A percentile compares a stretch with the other conserved stretches of the same genome.
Conservation (phyloP, 2,797 vertebrate genomes). For the Anabas testudineus region DNA sequence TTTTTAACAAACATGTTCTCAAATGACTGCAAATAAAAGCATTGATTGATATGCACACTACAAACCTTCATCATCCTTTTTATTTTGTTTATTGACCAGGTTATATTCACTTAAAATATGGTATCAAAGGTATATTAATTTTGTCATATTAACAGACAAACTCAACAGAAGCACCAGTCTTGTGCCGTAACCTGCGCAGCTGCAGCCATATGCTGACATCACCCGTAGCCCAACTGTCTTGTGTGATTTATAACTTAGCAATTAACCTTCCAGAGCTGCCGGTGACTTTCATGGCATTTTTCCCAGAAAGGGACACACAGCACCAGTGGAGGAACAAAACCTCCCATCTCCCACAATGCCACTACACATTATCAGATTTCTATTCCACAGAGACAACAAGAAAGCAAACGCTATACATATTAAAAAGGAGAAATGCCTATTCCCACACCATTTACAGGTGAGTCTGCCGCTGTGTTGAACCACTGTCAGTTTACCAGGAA, state of each 20-base stretch:
- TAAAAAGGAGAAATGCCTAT: constrained; percentile 58
- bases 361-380: constrained; percentile 35
- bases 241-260: constrained; percentile 69
- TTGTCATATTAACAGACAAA: constrained; percentile 13
- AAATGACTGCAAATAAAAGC: neutral
- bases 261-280: constrained; percentile 66
- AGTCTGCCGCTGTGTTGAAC: constrained; percentile 15
- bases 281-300: constrained; percentile 58
- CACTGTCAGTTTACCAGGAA: constrained; percentile 25
- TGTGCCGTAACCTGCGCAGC: constrained; percentile 21
- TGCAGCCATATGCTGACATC: constrained; percentile 30
- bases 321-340: constrained; percentile 41
- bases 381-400: constrained; percentile 50
- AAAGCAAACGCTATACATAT: constrained; percentile 64
- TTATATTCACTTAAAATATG: constrained; percentile 6
- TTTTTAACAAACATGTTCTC: neutral
- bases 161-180: neutral
- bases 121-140: constrained; percentile 6
- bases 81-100: neutral
- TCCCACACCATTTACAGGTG: constrained; percentile 41
- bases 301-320: constrained; percentile 29
- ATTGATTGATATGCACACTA: constrained; percentile 11
- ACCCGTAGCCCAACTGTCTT: constrained; percentile 37
- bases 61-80: constrained; percentile 6
- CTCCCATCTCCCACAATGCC: constrained; percentile 28